phyloP scores from a whole-genome alignment of 2,888 invertebrate genomes.

The Zygogramma bicolorata region DNA sequence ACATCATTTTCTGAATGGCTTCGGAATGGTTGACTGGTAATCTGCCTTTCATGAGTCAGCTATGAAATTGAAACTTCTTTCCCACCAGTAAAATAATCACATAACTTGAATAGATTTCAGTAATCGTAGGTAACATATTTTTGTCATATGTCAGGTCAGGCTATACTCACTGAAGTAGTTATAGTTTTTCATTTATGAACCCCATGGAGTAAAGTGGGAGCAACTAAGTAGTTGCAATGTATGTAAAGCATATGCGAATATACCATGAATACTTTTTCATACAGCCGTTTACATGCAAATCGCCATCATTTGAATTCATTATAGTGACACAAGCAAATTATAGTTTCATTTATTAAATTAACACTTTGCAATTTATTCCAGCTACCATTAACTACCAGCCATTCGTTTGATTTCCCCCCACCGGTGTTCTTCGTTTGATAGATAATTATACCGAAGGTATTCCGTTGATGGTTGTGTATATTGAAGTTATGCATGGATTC shows the following conservation, averaged over 20 bases:
- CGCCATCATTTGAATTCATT: conserved; percentile 46
- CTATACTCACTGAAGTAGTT: background rate
- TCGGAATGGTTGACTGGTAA: too few species aligned
- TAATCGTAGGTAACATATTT: too few species aligned
- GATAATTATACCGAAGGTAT: background rate
- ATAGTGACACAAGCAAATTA: conserved; percentile 46
- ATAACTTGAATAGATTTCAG: background rate
- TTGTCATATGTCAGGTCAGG: too few species aligned
- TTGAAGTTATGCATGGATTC: too few species aligned
- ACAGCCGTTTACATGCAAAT: conserved; percentile 46
- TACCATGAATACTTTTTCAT: conserved; percentile 44
- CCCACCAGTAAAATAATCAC: too few species aligned
- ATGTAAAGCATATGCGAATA: conserved; percentile 48
- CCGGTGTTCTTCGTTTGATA: background rate
- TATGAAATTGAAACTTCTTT: too few species aligned
- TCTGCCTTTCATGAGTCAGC: too few species aligned
- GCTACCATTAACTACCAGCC: conserved; percentile 22
- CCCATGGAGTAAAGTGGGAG: conserved; percentile 24
- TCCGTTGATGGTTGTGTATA: background rate
- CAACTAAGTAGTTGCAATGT: conserved; percentile 33
- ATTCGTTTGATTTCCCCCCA: conserved; percentile 11
- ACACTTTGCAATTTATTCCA: conserved; percentile 46
- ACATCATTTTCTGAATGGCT: too few species aligned
- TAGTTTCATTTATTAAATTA: conserved; percentile 50
- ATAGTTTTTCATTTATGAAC: conserved; percentile 11